phyloP scores from a whole-genome alignment of 2,797 vertebrate species.

The Euphonia xanthogaster region DNA sequence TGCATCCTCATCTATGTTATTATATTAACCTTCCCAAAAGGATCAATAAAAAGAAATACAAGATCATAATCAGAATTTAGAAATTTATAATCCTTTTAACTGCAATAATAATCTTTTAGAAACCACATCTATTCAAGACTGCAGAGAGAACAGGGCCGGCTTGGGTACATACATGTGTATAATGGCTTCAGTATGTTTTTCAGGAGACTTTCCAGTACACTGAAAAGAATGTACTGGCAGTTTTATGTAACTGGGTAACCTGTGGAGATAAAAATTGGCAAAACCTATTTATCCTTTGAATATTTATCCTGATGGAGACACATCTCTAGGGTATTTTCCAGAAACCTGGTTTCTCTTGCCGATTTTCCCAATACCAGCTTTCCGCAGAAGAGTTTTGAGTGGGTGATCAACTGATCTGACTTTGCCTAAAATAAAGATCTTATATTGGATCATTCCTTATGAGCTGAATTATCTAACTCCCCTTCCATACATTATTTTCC shows the following conservation, averaged over 20 bases:
- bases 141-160: not conserved
- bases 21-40: constrained; percentile 43
- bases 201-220: not conserved
- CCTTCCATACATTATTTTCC: not conserved
- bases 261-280: not conserved
- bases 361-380: not conserved
- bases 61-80: constrained; percentile 47
- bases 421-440: not conserved
- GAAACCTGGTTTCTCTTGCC: not conserved
- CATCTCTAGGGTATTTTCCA: not conserved
- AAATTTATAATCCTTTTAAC: constrained; percentile 45
- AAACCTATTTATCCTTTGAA: not conserved
- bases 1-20: constrained; percentile 42
- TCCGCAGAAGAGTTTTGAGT: not conserved
- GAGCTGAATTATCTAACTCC: not conserved
- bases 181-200: not conserved
- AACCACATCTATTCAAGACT: not conserved
- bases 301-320: not conserved
- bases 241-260: not conserved
- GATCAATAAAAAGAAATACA: constrained; percentile 52
- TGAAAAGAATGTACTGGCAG: not conserved
- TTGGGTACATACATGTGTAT: not conserved
- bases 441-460: not conserved
- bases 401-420: not conserved
- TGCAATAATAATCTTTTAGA: constrained; percentile 22